Conservation (phyloP, 2,797 vertebrate genomes). For the Pseudochaenichthys georgianus region DNA sequence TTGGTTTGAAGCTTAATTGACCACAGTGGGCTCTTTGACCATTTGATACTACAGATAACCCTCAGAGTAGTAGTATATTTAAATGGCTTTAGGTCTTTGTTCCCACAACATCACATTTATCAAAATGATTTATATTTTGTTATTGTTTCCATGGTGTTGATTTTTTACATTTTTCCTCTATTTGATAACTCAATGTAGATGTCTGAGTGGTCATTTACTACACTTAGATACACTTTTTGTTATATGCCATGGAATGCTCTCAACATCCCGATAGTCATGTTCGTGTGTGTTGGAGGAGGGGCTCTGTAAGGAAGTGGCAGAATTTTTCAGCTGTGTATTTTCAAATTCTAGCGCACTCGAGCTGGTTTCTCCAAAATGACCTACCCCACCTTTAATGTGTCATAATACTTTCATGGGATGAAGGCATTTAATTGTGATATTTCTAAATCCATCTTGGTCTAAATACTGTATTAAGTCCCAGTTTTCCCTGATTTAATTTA, state of each 20-base stretch:
- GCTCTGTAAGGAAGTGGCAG: no score
- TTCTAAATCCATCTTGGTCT: conserved; percentile 2
- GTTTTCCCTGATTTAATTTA: not conserved
- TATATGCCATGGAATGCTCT: no score
- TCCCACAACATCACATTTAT: not conserved
- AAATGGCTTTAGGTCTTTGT: not conserved
- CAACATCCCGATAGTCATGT: no score
- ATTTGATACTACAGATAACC: no score
- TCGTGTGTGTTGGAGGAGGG: no score
- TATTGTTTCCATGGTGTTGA: not conserved
- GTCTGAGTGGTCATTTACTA: not conserved
- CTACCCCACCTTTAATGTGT: no score
- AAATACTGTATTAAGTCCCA: not conserved
- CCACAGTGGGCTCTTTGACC: not conserved
- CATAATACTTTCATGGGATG: not conserved
- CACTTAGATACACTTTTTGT: no score
- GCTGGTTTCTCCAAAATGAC: no score
- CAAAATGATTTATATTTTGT: not conserved
- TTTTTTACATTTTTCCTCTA: not conserved
- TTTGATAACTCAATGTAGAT: not conserved
- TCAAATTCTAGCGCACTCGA: no score
- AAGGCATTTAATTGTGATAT: not conserved
- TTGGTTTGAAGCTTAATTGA: not conserved
- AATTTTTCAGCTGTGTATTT: no score
- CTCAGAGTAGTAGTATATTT: not conserved